A percentile compares a stretch with the other conserved stretches of the same genome.
These are phyloP conservation scores for Phycodurus eques DNA, from an alignment of 2,113 vertebrate species.

Conservation along the genomic window DNA sequence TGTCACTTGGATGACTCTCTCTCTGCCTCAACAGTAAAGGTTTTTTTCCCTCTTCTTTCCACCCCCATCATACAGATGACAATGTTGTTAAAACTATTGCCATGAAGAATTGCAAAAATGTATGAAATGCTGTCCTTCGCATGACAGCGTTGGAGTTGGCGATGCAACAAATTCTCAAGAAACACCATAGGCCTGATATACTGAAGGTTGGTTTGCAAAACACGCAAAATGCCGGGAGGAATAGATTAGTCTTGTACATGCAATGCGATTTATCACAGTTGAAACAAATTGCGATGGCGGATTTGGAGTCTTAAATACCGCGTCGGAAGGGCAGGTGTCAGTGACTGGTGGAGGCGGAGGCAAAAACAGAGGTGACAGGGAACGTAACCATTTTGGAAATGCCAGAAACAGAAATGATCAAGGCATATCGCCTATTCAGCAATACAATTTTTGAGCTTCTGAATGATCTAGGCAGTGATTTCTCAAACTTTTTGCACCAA, in stretches of 20 bases:
- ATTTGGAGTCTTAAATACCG: background rate
- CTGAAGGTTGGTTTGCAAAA: background rate
- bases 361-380: background rate
- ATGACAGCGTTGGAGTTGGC: background rate
- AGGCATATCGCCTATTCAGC: background rate
- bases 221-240: background rate
- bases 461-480: no score
- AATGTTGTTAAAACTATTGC: background rate
- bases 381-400: background rate
- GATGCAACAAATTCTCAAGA: background rate
- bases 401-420: background rate
- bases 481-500: no score
- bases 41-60: background rate
- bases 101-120: background rate
- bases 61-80: background rate
- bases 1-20: slow-evolving; percentile 14
- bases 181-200: background rate
- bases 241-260: background rate
- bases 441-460: background rate
- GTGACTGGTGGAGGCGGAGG: background rate
- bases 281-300: background rate
- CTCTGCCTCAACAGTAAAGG: background rate
- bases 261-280: background rate
- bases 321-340: background rate
- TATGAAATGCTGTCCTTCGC: background rate